Evolutionary conservation across 2,888 invertebrate genomes (phyloP), one percentile per base, ranked within the genome.

Genomic region (Trileptium ribeirensis): DNA sequence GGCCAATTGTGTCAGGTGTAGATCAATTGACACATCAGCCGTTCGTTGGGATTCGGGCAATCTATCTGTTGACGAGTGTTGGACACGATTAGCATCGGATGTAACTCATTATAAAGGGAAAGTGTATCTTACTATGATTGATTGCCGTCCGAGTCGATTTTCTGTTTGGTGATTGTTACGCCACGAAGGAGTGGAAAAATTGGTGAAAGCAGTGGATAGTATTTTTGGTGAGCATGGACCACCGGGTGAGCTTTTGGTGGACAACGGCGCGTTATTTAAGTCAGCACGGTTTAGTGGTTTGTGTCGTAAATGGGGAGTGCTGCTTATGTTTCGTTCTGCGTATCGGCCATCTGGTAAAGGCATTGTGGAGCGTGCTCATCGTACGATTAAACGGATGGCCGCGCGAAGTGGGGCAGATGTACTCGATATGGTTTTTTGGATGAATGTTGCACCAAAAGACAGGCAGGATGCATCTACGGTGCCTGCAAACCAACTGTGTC

Each of bases 371-470:
- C 36, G 77, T 33, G 36, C 24, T 39, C 77, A 75, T 39, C 77
- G 77, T 38, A 75, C 77, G 39, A 75, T 75, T 29, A 75, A 75
- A 38, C 36, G 77, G n/a, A 75, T 75, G 36, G 36, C 37, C 8
- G 38, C 77, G 8, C 77, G 77, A 36, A 75, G 38, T 39, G n/a
- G n/a, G 8, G 3, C 15, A 19, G 34, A 24, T 38, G 33, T 36
- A n/a, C 33, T 33, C 24, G 3, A 75, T 8, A 38, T 38, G 39
- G 39, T n/a, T 3, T 75, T 75, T 75, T 75, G 77, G 77, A 33
- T 33, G 24, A 75, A 75, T 38, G 29, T 33, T 38, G 36, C 77
- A 29, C 77, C 77, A 15, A 75, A 75, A n/a, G n/a, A n/a, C n/a
- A n/a, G n/a, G n/a, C n/a, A n/a, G n/a, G n/a, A n/a, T 36, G 36